Evolutionary conservation across 2,888 invertebrate species (phyloP), one percentile per base, ranked within the genome.

Genomic region (Macaria notata): DNA sequence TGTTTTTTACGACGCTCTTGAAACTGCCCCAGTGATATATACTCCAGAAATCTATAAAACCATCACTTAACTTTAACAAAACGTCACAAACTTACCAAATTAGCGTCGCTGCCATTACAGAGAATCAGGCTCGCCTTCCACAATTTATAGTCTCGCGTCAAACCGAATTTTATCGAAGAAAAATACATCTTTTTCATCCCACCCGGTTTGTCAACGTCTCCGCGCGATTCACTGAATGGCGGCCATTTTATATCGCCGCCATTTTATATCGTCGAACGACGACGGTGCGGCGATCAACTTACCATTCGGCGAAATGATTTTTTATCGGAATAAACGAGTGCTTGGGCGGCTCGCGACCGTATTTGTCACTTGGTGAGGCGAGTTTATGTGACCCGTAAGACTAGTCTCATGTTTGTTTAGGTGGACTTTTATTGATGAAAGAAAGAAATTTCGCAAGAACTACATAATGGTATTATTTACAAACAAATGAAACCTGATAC

Each of bases 171-270:
- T 84, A 86, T 86, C 86, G 84, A 71, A 71, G 79, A 77, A 68
- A 86, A 85, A 87, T 87, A 86, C 84, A 86, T 86, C 84, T 87
- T 86, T 86, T 83, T 84, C 84, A 81, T 82, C 76, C 79, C 66
- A 59, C 74, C 70, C 81, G 78, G 79, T 88, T 88, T 87, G 86
- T 88, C 88, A 88, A 87, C 73, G 88, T 88, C 88, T 69, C 53
- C 52, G 63, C 75, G 76, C 83, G 83, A 85, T 85, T 84, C 81
- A 67, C 72, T 75, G 73, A 88, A 88, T 84, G 86, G 78, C 73
- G 57, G 66, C 72, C 83, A 83, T 86, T 87, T 86, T 19, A 19
- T 19, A 19, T 19, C 19, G 19, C 73, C 58, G 66, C 72, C 83
- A 83, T 86, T 87, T 86, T 82, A 79, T 81, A 86, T 83, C 50